Percentiles rank a stretch among this genome's conserved stretches.
Evolutionary conservation across 2,888 invertebrate species (phyloP).

Genomic region (Piscicola geometra): DNA sequence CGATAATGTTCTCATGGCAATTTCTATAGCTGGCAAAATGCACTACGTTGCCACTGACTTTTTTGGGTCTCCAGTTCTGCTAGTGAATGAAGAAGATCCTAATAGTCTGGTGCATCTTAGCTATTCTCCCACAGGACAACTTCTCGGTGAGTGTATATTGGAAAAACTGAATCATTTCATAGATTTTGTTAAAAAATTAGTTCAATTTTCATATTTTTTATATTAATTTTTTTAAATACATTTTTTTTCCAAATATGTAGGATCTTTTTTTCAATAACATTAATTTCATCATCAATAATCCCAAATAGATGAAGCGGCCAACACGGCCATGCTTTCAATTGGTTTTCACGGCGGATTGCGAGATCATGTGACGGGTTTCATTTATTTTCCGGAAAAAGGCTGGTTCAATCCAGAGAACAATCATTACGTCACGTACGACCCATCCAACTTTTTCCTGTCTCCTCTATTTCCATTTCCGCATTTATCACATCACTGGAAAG

Average conservation of each 20-base stretch:
- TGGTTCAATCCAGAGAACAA: constrained; percentile 11
- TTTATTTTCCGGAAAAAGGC: constrained; percentile 1
- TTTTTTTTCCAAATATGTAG: background rate
- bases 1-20: background rate
- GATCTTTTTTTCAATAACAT: background rate
- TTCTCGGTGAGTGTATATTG: background rate
- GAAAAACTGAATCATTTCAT: too few relatives aligned
- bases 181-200: too few relatives aligned
- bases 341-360: background rate
- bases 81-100: background rate
- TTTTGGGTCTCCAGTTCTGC: constrained; percentile 5
- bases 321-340: background rate
- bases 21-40: constrained; percentile 3
- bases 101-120: background rate
- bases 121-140: background rate
- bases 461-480: background rate
- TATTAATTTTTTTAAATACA: background rate
- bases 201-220: too few relatives aligned
- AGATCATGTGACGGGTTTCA: constrained; percentile 2
- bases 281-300: too few relatives aligned
- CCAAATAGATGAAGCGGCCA: too few relatives aligned
- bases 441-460: background rate
- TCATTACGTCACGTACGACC: constrained; percentile 7
- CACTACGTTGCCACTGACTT: background rate
- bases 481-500: background rate